Conservation (phyloP, 2,113 vertebrate species). For the Fulica atra region DNA sequence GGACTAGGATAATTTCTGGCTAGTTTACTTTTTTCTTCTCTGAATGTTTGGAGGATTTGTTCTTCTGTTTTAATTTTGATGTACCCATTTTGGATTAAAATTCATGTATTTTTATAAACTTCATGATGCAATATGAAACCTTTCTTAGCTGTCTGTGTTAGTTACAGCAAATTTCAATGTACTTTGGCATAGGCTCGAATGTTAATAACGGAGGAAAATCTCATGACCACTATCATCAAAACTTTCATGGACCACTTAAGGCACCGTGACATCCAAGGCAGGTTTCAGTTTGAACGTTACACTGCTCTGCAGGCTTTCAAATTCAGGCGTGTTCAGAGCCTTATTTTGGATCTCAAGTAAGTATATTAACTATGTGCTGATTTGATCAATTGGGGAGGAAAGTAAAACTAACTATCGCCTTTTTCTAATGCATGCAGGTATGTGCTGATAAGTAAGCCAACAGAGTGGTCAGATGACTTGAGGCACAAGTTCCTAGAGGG, state of each 20-base stretch:
- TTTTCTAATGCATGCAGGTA: slow-evolving; percentile 80
- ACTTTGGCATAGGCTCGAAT: slow-evolving; percentile 87
- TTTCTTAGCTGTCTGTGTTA: neutral
- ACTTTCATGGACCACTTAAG: slow-evolving; percentile 94
- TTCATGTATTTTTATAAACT: neutral
- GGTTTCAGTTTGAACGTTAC: slow-evolving; percentile 97
- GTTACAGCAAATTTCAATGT: slow-evolving; percentile 34
- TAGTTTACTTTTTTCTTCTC: neutral
- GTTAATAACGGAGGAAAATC: slow-evolving; percentile 93
- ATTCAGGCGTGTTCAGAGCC: slow-evolving; percentile 93
- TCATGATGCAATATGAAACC: neutral
- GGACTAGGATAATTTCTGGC: neutral
- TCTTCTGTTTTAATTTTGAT: neutral
- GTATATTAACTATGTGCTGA: neutral
- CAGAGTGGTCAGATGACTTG: slow-evolving; percentile 89
- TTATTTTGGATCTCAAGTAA: slow-evolving; percentile 97
- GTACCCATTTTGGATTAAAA: neutral
- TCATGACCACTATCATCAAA: slow-evolving; percentile 95
- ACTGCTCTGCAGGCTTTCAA: slow-evolving; percentile 95
- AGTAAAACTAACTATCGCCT: neutral
- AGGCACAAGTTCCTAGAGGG: slow-evolving; percentile 92
- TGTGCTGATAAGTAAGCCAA: slow-evolving; percentile 91
- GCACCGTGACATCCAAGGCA: slow-evolving; percentile 91
- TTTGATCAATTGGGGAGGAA: neutral
- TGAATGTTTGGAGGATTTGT: neutral